Conservation (phyloP, 2,113 vertebrate species). For the Xiphias gladius region DNA sequence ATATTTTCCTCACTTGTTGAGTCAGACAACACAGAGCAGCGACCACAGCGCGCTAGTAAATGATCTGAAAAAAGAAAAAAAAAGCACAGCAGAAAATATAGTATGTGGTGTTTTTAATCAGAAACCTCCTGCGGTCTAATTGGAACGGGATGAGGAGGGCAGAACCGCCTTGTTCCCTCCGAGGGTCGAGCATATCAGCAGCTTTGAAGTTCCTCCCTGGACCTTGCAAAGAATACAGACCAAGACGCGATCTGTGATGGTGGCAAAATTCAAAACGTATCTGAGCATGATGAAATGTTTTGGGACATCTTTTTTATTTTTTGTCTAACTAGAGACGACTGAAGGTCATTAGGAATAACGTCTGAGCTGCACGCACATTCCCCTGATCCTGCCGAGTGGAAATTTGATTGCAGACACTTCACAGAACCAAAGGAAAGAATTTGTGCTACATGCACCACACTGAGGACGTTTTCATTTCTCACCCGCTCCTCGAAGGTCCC, state of each 20-base stretch:
- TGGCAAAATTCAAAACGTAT: slow-evolving; percentile 47
- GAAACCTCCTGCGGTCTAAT: slow-evolving; percentile 36
- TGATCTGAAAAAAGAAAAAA: not conserved
- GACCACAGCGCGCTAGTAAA: not conserved
- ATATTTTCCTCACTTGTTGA: slow-evolving; percentile 4
- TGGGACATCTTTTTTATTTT: not conserved
- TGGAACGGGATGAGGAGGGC: slow-evolving; percentile 25
- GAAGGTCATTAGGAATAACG: slow-evolving; percentile 12
- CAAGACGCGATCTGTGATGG: slow-evolving; percentile 14
- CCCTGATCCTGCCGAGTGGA: not conserved
- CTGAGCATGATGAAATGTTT: slow-evolving; percentile 9
- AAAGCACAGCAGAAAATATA: not conserved
- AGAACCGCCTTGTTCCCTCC: not conserved
- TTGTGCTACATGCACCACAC: not conserved
- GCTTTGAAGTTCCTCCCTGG: slow-evolving; percentile 61
- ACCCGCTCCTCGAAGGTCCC: not conserved
- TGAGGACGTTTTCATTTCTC: not conserved
- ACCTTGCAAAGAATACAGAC: slow-evolving; percentile 17
- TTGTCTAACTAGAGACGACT: not conserved
- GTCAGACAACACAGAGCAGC: not conserved
- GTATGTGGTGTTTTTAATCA: slow-evolving; percentile 37
- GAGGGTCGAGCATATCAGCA: slow-evolving; percentile 21
- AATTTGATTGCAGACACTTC: not conserved
- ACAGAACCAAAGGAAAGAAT: not conserved
- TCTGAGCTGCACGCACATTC: too few relatives aligned